Base-by-base conservation (phyloP, 2,113 vertebrate genomes). In the Archocentrus centrarchus region DNA sequence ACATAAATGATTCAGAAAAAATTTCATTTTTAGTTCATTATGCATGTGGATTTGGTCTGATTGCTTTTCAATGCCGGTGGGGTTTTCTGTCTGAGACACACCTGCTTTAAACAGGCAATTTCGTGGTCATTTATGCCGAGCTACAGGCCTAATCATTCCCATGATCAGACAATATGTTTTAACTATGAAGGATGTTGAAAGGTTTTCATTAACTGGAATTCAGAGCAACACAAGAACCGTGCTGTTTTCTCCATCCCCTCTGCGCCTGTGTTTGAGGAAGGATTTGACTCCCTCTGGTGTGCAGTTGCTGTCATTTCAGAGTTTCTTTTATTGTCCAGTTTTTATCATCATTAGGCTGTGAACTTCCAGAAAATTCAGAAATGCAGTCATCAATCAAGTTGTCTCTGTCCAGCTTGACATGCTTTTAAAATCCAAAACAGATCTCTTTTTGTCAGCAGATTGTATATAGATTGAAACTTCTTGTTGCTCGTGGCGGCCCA, bases 261-360 rank as follows among this genome's bases (percentile, higher is more conserved):
- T 13, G 5, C 2, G 5, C 70, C 58, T 86, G 13, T 20, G 55
- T 77, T 79, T 87, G 22, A 32, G 18, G 59, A 15, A 15, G 24
- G 44, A 79, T 85, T 37, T 90, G 60, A 63, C 78, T 80, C 91
- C 87, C 82, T 84, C 93, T 91, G 68, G 62, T 73, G 93, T 18
- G 35, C 3, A 80, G 35, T 63, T 0, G n/a, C 68, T 53, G 50
- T 18, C 50, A 7, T 53, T 53, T 53, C 50, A 53, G 18, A 18
- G 50, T 7, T 53, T 17, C 50, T 53, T 18, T 7, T 18, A 2
- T 53, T 53, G 15, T 53, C 6, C 50, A 18, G 17, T 18, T 18
- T 53, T 17, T 27, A 27, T 27, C 1, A 50, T 6, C 47, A 15
- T 2, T 17, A 15, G 37, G 5, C 18, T 20, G n/a, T 41, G 11